A percentile compares a stretch with the other conserved stretches of the same genome.
Evolutionary conservation across 2,113 vertebrate genomes (phyloP).

Genomic region (Miniopterus natalensis): DNA sequence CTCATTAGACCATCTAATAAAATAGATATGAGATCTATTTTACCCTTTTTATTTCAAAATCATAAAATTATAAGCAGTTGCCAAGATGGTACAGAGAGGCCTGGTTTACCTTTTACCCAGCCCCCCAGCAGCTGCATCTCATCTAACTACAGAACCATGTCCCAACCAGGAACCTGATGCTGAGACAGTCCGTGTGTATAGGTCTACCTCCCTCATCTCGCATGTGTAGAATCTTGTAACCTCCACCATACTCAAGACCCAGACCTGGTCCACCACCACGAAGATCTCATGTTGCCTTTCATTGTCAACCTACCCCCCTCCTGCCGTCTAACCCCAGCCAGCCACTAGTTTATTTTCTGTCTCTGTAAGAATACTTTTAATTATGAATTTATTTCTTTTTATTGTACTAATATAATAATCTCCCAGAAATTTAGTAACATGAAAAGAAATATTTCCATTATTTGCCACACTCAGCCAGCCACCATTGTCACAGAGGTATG

Average conservation of each 20-base stretch:
- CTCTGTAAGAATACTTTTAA: background rate
- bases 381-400: background rate
- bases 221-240: background rate
- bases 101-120: background rate
- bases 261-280: too few relatives aligned
- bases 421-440: background rate
- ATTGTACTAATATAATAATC: background rate
- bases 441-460: background rate
- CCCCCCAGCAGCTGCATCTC: background rate
- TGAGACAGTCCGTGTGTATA: accelerated
- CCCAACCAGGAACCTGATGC: background rate
- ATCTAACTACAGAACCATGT: background rate
- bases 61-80: background rate
- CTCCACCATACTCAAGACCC: background rate
- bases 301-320: accelerated
- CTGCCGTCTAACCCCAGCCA: background rate
- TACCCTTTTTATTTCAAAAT: background rate
- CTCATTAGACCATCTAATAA: too few relatives aligned
- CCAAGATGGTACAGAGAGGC: background rate
- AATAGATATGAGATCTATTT: background rate
- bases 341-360: background rate
- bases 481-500: accelerated
- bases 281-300: background rate
- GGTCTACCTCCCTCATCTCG: accelerated
- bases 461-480: background rate